Conservation (phyloP, 1,140 invertebrate genomes). For the Brachionus paranguensis region DNA sequence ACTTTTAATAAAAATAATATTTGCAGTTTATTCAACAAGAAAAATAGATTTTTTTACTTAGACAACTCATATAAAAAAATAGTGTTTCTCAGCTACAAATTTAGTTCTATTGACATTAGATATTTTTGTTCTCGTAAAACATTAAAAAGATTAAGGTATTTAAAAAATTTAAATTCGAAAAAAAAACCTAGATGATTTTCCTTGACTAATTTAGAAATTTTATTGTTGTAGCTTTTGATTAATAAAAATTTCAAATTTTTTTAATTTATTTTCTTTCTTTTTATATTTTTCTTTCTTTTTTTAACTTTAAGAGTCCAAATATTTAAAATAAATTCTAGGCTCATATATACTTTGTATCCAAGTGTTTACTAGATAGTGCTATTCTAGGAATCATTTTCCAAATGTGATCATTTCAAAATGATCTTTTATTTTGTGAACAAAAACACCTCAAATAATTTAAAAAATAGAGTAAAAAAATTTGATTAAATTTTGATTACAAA, state of each 20-base stretch:
- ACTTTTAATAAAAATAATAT: slow-evolving; percentile 23
- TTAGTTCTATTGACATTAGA: neutral
- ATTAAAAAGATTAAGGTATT: slow-evolving; percentile 19
- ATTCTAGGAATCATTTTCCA: no score
- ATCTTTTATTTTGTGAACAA: no score
- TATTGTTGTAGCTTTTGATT: neutral
- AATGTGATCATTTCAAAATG: no score
- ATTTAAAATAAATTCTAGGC: no score
- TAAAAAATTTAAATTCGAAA: slow-evolving; percentile 35
- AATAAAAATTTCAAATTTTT: slow-evolving; percentile 15
- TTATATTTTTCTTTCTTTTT: neutral
- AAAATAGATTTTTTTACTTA: slow-evolving; percentile 32
- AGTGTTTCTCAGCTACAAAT: neutral
- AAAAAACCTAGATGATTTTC: slow-evolving; percentile 29
- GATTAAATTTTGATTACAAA: no score
- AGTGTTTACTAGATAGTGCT: no score
- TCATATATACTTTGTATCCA: no score
- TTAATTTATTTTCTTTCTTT: neutral
- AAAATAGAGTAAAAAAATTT: no score
- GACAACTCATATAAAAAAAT: neutral
- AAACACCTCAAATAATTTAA: no score
- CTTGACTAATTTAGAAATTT: neutral
- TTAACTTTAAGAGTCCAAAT: no score
- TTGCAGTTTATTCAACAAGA: neutral
- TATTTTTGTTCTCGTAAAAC: slow-evolving; percentile 26